phyloP scores from a whole-genome alignment of 30 jellyfish, hydroid and myxozoan genomes.

The Aurelia coerulea region DNA sequence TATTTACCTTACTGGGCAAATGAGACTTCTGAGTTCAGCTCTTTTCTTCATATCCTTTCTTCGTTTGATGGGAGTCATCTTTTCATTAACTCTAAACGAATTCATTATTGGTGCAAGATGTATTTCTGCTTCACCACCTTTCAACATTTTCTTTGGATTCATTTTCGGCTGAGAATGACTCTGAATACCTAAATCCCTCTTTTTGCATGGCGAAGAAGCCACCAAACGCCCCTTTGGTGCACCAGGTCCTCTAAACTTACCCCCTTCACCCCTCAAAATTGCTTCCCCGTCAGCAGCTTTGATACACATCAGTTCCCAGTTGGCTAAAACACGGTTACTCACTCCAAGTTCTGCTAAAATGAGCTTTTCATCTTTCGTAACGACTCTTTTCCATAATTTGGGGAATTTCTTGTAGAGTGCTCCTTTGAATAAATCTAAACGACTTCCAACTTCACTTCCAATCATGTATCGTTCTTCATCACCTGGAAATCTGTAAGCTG shows the following conservation, averaged over 20 bases:
- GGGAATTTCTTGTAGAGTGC: constrained; percentile 90
- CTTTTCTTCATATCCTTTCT: constrained; percentile 26
- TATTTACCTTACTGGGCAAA: constrained; percentile 14
- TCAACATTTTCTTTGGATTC: constrained; percentile 13
- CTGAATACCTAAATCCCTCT: background rate
- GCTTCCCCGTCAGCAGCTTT: constrained; percentile 83
- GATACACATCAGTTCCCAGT: constrained; percentile 89
- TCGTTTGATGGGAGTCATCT: background rate
- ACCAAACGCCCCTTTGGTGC: constrained; percentile 17
- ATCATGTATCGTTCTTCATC: constrained; percentile 83
- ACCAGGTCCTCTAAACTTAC: constrained; percentile 55
- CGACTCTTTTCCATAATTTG: constrained; percentile 76
- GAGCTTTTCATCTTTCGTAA: constrained; percentile 74
- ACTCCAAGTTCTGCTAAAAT: constrained; percentile 73
- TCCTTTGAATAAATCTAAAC: constrained; percentile 77
- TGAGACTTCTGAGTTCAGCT: constrained; percentile 26
- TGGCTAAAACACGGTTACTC: constrained; percentile 73
- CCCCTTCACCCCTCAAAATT: constrained; percentile 79
- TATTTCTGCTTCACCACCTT: constrained; percentile 49
- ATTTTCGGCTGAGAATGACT: background rate
- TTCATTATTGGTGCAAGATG: constrained; percentile 46
- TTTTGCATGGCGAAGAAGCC: constrained; percentile 4
- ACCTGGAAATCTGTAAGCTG: constrained; percentile 79
- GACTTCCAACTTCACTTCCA: constrained; percentile 93
- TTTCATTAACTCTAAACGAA: background rate